Evolutionary conservation across 2,888 invertebrate genomes (phyloP).

Genomic region (Harpalus rufipes): DNA sequence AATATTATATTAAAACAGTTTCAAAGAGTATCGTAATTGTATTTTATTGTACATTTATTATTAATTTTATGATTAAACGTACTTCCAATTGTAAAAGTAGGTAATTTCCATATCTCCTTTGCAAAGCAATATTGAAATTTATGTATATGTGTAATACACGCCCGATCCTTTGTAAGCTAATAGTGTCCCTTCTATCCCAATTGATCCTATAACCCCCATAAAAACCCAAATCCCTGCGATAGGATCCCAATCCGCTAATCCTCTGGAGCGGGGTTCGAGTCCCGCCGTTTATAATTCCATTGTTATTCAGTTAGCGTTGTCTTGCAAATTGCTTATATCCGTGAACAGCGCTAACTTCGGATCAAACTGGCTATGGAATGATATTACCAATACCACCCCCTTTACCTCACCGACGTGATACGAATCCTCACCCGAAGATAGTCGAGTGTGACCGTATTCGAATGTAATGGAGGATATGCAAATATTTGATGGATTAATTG

Average conservation of each 20-base stretch:
- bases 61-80: too few species aligned
- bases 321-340: slow-evolving; percentile 59
- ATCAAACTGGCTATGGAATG: slow-evolving; percentile 31
- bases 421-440: slow-evolving; percentile 20
- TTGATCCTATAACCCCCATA: slow-evolving; percentile 28
- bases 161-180: background rate
- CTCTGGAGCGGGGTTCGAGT: slow-evolving; percentile 14
- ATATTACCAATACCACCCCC: slow-evolving; percentile 39
- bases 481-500: slow-evolving; percentile 27
- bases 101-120: background rate
- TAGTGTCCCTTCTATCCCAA: slow-evolving; percentile 19
- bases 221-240: slow-evolving; percentile 35
- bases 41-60: too few species aligned
- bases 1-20: too few species aligned
- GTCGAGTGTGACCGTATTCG: background rate
- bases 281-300: slow-evolving; percentile 54
- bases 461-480: slow-evolving; percentile 3
- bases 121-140: background rate
- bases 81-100: too few species aligned
- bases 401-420: slow-evolving; percentile 16
- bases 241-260: slow-evolving; percentile 17
- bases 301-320: slow-evolving; percentile 57
- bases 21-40: too few species aligned
- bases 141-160: background rate
- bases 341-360: slow-evolving; percentile 14